Evolutionary conservation across 2,113 vertebrate genomes (phyloP).

Genomic region (Brienomyrus longianalis): DNA sequence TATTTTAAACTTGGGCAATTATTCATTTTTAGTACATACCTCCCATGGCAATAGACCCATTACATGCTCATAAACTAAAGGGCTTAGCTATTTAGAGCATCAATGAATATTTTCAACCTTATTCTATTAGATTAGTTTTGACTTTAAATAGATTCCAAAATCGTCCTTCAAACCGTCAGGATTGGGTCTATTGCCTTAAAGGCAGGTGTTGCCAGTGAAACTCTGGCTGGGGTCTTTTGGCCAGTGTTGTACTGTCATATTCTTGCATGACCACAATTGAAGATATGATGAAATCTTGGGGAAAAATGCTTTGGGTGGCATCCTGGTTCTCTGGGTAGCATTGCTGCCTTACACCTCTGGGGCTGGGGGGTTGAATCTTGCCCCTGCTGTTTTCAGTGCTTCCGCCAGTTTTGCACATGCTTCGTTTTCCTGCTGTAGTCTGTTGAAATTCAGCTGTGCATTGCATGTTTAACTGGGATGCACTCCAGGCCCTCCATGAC

Average conservation of each 20-base stretch:
- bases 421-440: neutral
- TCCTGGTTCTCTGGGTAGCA: neutral
- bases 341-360: neutral
- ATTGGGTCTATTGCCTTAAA: neutral
- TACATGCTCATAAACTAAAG: slow-evolving; percentile 11
- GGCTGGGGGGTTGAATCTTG: neutral
- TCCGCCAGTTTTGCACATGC: neutral
- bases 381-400: neutral
- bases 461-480: neutral
- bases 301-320: neutral
- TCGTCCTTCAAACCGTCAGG: neutral
- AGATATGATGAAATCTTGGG: neutral
- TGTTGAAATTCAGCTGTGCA: neutral
- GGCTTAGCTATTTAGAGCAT: neutral
- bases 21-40: slow-evolving; percentile 6
- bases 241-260: neutral
- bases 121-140: neutral
- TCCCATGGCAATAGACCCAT: neutral
- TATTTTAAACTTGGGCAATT: slow-evolving; percentile 11
- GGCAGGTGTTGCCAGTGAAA: neutral
- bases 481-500: neutral
- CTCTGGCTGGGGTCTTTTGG: neutral
- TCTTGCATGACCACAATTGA: neutral
- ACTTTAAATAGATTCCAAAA: slow-evolving; percentile 7
- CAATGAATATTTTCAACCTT: neutral